phyloP scores from a whole-genome alignment of 2,888 invertebrate species.

The Orchesella flavescens region DNA sequence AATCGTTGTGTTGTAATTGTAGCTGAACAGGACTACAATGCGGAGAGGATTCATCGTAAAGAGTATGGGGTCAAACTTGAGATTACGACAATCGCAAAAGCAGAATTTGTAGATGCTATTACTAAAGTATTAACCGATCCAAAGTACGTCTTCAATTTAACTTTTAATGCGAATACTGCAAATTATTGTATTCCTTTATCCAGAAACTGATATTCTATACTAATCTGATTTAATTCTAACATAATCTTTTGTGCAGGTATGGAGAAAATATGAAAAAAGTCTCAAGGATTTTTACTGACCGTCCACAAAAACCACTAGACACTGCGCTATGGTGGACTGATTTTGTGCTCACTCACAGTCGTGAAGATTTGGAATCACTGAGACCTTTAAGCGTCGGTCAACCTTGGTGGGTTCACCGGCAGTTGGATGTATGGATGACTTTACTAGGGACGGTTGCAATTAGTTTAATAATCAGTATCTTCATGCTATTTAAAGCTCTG shows the following conservation, averaged over 20 bases:
- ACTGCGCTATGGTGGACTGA: slow-evolving; percentile 36
- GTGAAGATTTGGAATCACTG: slow-evolving; percentile 27
- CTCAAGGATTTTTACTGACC: slow-evolving; percentile 40
- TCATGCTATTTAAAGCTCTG: slow-evolving; percentile 1
- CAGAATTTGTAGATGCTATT: slow-evolving; percentile 36
- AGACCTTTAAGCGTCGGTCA: slow-evolving; percentile 24
- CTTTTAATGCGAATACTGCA: no score
- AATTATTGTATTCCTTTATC: no score
- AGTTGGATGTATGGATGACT: slow-evolving; percentile 38
- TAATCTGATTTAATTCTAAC: not conserved
- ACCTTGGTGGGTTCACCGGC: slow-evolving; percentile 38
- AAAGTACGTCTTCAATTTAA: slow-evolving; percentile 9
- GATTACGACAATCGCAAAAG: slow-evolving; percentile 24
- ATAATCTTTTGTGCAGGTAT: slow-evolving; percentile 31
- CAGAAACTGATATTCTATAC: no score
- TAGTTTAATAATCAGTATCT: not conserved
- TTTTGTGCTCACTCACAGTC: slow-evolving; percentile 31
- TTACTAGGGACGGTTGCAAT: not conserved
- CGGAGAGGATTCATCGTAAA: slow-evolving; percentile 33
- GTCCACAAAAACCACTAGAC: slow-evolving; percentile 23
- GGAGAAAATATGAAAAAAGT: slow-evolving; percentile 39
- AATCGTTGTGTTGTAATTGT: not conserved
- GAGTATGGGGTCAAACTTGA: slow-evolving; percentile 40
- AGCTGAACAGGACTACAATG: slow-evolving; percentile 51
- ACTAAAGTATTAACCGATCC: slow-evolving; percentile 17